A percentile compares a stretch with the other conserved stretches of the same genome.
phyloP scores from a whole-genome alignment of 2,113 vertebrate genomes.

The Neogobius melanostomus region DNA sequence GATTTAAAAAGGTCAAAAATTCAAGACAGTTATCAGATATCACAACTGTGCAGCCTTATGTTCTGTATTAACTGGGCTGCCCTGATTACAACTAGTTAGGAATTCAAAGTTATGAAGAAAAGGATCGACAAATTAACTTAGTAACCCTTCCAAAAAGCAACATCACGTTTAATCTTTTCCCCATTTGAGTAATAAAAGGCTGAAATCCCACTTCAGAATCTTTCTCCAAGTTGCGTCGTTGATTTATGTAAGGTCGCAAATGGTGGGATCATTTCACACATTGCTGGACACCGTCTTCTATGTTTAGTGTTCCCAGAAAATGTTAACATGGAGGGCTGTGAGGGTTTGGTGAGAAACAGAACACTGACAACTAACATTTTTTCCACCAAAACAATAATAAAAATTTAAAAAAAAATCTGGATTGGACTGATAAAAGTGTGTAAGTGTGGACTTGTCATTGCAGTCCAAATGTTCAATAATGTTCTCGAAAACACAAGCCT shows the following conservation, averaged over 20 bases:
- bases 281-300: constrained; percentile 41
- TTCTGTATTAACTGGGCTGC: too few species aligned
- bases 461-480: background rate
- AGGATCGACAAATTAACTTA: constrained; percentile 8
- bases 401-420: constrained; percentile 1
- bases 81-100: background rate
- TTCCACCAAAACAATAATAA: background rate
- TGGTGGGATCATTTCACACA: constrained; percentile 50
- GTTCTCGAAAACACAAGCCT: constrained; percentile 2
- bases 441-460: constrained; percentile 5
- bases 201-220: constrained; percentile 39
- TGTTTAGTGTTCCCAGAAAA: constrained; percentile 38
- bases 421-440: background rate
- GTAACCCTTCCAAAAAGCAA: constrained; percentile 26
- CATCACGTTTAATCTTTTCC: constrained; percentile 39
- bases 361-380: constrained; percentile 1
- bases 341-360: background rate
- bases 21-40: background rate
- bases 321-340: constrained; percentile 14
- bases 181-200: constrained; percentile 33
- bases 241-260: constrained; percentile 49
- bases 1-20: too few species aligned
- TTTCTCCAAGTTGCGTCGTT: constrained; percentile 38
- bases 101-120: background rate
- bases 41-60: background rate